Evolutionary conservation across 1,140 invertebrate genomes (phyloP).

Genomic region (Bombus sylvicola): DNA sequence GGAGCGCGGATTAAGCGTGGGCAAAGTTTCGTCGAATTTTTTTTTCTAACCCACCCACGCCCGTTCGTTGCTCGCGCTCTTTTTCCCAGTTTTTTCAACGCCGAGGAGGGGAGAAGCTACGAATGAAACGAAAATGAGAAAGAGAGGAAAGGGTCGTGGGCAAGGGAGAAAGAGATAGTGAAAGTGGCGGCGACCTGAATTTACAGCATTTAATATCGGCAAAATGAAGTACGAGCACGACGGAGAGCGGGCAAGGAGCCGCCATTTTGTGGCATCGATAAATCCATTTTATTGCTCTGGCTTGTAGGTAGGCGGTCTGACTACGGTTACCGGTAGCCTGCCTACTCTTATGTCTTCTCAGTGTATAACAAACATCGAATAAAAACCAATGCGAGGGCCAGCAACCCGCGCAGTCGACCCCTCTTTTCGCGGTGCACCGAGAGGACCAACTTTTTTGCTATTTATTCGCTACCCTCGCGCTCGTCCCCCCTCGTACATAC

Average conservation of each 20-base stretch:
- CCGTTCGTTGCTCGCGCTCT: not conserved
- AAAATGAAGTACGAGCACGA: conserved; percentile 72
- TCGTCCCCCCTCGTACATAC: no score
- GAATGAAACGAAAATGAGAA: conserved; percentile 19
- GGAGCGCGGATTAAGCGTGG: not conserved
- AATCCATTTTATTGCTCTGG: conserved; percentile 74
- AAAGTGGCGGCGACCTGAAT: conserved; percentile 57
- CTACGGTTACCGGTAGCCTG: conserved; percentile 48
- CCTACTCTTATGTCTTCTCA: conserved; percentile 24
- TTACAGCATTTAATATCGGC: conserved; percentile 76
- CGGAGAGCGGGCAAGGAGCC: conserved; percentile 57
- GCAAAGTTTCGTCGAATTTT: conserved; percentile 14
- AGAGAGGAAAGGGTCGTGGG: not conserved
- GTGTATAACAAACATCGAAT: conserved; percentile 43
- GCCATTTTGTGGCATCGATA: conserved; percentile 73
- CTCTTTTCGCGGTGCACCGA: not conserved
- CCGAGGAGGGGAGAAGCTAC: not conserved
- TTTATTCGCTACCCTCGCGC: conserved; percentile 4
- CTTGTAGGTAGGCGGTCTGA: conserved; percentile 63
- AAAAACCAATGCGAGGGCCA: conserved; percentile 36
- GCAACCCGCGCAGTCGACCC: not conserved
- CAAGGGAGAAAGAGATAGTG: not conserved
- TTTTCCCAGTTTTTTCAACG: conserved; percentile 3
- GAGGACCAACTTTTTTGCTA: not conserved
- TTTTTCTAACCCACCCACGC: not conserved